phyloP scores from a whole-genome alignment of 2,113 vertebrate species.

The Engystomops pustulosus region DNA sequence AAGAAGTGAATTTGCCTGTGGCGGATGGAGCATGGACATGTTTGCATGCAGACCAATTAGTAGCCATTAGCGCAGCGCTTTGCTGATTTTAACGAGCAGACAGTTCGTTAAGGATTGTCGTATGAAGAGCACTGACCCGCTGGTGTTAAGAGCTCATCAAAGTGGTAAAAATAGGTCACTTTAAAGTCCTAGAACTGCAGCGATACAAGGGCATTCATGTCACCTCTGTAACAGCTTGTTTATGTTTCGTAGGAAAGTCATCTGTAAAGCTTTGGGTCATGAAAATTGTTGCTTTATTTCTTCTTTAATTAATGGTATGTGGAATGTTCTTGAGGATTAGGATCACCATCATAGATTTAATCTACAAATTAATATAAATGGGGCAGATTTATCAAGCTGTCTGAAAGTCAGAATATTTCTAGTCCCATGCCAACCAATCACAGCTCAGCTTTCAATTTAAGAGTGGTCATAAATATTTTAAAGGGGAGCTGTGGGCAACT shows the following conservation, averaged over 20 bases:
- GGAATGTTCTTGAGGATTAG: no score
- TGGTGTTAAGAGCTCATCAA: conserved; percentile 57
- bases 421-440: no score
- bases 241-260: background rate
- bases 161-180: background rate
- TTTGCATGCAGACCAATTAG: conserved; percentile 68
- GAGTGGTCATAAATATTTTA: no score
- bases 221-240: conserved; percentile 5
- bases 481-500: no score
- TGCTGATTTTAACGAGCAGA: conserved; percentile 70
- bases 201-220: conserved; percentile 2
- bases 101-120: conserved; percentile 63
- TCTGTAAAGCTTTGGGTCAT: background rate
- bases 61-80: conserved; percentile 64
- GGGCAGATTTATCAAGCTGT: no score
- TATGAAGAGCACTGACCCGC: conserved; percentile 66
- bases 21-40: conserved; percentile 62
- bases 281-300: background rate
- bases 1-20: conserved; percentile 62
- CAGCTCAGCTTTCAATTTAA: no score
- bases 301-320: no score
- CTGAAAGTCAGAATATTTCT: no score
- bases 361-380: no score
- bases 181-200: background rate
- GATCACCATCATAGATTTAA: no score